Percentiles rank a stretch among this genome's conserved stretches.
Conservation (phyloP, 2,113 vertebrate species). For the Mustela lutreola region DNA sequence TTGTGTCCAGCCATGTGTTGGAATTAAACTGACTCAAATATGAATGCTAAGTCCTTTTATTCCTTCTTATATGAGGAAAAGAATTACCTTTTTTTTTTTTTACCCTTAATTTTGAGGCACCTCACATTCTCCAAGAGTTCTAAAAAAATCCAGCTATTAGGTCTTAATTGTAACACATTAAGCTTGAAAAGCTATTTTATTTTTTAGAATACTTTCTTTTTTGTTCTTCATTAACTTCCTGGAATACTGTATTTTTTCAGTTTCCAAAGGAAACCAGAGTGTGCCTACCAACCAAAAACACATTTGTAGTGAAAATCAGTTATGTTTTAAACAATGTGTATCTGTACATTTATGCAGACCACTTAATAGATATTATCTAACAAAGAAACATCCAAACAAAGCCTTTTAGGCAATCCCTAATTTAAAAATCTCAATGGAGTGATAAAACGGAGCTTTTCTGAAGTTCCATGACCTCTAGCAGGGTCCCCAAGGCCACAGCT, state of each 20-base stretch:
- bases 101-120: not conserved
- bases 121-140: constrained; percentile 35
- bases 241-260: not conserved
- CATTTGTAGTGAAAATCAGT: not conserved
- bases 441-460: not conserved
- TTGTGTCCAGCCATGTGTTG: constrained; percentile 10
- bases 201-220: not conserved
- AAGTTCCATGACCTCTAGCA: constrained; percentile 42
- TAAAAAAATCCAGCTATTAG: not conserved
- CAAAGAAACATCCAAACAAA: constrained; percentile 38
- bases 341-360: not conserved
- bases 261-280: not conserved
- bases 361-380: not conserved
- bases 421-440: constrained; percentile 17
- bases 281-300: not conserved
- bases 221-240: constrained; percentile 42
- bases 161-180: constrained; percentile 33
- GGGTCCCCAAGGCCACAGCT: constrained; percentile 42
- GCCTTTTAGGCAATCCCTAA: not conserved
- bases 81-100: not conserved
- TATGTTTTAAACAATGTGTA: constrained; percentile 53
- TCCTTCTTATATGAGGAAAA: constrained; percentile 6
- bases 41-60: constrained; percentile 25
- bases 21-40: constrained; percentile 51
- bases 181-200: constrained; percentile 43